Evolutionary conservation across 2,113 vertebrate genomes (phyloP).

Genomic region (Procavia capensis): DNA sequence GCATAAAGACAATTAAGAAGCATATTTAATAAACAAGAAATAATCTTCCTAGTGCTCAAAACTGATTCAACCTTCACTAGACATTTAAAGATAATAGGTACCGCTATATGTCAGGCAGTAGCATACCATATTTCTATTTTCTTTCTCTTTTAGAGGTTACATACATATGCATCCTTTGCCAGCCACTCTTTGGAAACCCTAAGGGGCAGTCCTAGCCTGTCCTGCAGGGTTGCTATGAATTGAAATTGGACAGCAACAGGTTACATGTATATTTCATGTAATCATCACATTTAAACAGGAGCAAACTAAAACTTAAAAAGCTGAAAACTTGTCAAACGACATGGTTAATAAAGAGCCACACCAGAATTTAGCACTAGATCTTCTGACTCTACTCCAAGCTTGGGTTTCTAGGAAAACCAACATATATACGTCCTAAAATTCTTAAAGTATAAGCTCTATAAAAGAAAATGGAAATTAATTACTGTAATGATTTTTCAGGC

Average conservation of each 20-base stretch:
- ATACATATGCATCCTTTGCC: too few species aligned
- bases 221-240: too few species aligned
- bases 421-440: background rate
- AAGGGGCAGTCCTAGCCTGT: too few species aligned
- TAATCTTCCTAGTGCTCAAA: background rate
- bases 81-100: background rate
- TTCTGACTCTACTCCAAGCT: background rate
- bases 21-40: conserved; percentile 1
- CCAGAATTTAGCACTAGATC: background rate
- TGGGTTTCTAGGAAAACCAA: background rate
- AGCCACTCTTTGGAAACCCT: too few species aligned
- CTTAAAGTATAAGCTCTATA: background rate
- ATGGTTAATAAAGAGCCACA: background rate
- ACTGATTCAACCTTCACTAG: background rate
- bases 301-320: conserved; percentile 3
- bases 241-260: too few species aligned
- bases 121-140: background rate
- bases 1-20: background rate
- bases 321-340: background rate
- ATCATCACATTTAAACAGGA: background rate
- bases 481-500: background rate
- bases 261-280: background rate
- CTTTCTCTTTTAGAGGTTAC: too few species aligned
- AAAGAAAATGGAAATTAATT: background rate
- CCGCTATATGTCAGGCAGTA: background rate